phyloP scores from a whole-genome alignment of 1,140 invertebrate species.

The Cylas formicarius region DNA sequence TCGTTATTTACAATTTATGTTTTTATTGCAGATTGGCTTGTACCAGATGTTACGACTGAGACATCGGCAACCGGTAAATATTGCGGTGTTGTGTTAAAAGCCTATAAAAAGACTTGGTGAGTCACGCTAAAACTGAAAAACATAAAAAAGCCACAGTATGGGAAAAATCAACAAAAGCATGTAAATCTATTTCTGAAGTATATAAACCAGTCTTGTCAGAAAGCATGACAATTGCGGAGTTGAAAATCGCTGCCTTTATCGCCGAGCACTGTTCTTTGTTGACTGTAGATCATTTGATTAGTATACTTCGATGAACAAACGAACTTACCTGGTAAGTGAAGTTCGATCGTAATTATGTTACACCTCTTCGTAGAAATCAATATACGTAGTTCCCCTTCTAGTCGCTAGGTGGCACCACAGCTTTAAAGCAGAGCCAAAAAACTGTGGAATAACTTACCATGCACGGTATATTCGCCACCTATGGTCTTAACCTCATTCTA shows the following conservation, averaged over 20 bases:
- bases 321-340: too few relatives aligned
- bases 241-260: conserved; percentile 40
- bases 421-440: too few relatives aligned
- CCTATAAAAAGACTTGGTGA: background rate
- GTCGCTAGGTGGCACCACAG: too few relatives aligned
- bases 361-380: too few relatives aligned
- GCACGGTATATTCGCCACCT: too few relatives aligned
- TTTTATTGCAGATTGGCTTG: conserved; percentile 2
- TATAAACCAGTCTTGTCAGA: conserved; percentile 18
- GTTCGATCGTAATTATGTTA: too few relatives aligned
- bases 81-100: conserved; percentile 3
- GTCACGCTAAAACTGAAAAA: conserved; percentile 3
- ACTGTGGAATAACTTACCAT: too few relatives aligned
- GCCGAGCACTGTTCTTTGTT: conserved; percentile 35
- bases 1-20: conserved; percentile 1
- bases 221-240: conserved; percentile 33
- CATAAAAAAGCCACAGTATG: conserved; percentile 1
- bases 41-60: conserved; percentile 1
- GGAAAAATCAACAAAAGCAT: conserved; percentile 3
- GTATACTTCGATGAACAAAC: too few relatives aligned
- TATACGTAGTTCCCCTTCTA: too few relatives aligned
- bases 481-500: too few relatives aligned
- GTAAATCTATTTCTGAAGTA: conserved; percentile 6
- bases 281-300: conserved; percentile 36
- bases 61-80: conserved; percentile 2